Base-by-base conservation (phyloP, 2,888 invertebrate genomes). In the Coremacera marginata region DNA sequence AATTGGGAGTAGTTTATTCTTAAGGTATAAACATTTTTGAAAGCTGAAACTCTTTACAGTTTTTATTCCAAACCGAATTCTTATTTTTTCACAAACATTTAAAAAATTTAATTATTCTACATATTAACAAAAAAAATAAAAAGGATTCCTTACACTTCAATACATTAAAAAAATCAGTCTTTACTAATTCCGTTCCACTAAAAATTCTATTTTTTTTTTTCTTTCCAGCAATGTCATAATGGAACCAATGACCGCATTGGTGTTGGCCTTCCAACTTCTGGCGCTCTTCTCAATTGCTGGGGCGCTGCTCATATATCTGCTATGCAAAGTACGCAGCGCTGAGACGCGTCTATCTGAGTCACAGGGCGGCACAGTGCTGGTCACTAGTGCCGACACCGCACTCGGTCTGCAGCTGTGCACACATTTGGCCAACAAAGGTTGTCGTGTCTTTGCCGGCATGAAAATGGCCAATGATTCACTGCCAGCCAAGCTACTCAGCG, bases 281-380 rank as follows among this genome's bases (percentile, higher is more conserved):
- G 95, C 95, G 34, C 91, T 95, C 70, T 94, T 94, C 90, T 94
- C 94, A 79, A 95, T 95, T 83, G 95, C 95, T 62, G 95, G 95
- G n/a, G 95, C 95, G 44, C 91, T 95, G 82, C 90, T 95, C 81
- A 90, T 95, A 82, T 95, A 95, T 86, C 90, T 95, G 82, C 90
- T 95, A 82, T 92, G 94, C 88, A 95, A 95, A 89, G 94, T 94
- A 78, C 92, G 93, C 82, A 91, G 91, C 68, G 91, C 91, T 0
- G 49, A 83, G 81, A 5, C 82, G 81, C 5, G 87, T 88, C 74
- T 89, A 88, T 34, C 90, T 90, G 11, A 67, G 37, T 67, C 67
- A 16, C 65, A 65, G 44, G 74, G 94, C 93, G 82, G 93, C 93
- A 94, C 94, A 76, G 93, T 95, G 65, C 91, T 95, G 78, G 93